These are phyloP conservation scores for Anoncus sp. DNA, from an alignment of 2,888 invertebrate species.

Conservation along the genomic window DNA sequence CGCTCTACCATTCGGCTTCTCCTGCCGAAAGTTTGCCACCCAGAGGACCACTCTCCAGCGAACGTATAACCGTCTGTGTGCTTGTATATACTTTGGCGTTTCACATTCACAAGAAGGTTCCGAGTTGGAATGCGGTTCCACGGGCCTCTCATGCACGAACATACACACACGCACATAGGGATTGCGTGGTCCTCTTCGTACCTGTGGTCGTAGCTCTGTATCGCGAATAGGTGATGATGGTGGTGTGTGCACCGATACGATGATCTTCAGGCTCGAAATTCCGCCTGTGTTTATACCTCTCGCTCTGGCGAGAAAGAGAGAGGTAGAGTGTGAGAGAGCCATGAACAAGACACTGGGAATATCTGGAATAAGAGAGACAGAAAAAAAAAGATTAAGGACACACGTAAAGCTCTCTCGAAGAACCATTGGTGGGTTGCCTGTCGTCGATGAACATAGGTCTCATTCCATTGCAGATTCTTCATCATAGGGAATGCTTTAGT, in stretches of 20 bases:
- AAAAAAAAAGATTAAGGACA: constrained; percentile 8
- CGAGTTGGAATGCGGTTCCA: constrained; percentile 81
- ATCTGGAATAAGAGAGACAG: constrained; percentile 31
- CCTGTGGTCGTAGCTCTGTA: constrained; percentile 20
- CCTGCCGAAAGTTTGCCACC: constrained; percentile 46
- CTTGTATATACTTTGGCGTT: constrained; percentile 52
- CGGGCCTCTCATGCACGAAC: no score
- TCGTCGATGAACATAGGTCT: neutral
- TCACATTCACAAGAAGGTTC: constrained; percentile 63
- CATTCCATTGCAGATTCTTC: no score
- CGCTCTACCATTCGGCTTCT: constrained; percentile 38
- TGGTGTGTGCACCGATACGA: constrained; percentile 38
- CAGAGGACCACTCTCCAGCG: constrained; percentile 36
- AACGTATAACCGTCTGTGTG: constrained; percentile 21
- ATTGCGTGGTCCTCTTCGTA: constrained; percentile 64
- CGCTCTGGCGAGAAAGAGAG: neutral
- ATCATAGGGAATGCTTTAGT: no score
- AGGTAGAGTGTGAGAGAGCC: no score
- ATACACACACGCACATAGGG: constrained; percentile 61
- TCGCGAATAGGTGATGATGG: constrained; percentile 53
- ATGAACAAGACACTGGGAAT: constrained; percentile 41
- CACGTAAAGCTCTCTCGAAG: neutral
- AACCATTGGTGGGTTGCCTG: no score
- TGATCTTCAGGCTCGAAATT: constrained; percentile 18
- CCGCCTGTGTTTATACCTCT: neutral